Evolutionary conservation across 2,797 vertebrate genomes (phyloP).

Genomic region (Somateria mollissima): DNA sequence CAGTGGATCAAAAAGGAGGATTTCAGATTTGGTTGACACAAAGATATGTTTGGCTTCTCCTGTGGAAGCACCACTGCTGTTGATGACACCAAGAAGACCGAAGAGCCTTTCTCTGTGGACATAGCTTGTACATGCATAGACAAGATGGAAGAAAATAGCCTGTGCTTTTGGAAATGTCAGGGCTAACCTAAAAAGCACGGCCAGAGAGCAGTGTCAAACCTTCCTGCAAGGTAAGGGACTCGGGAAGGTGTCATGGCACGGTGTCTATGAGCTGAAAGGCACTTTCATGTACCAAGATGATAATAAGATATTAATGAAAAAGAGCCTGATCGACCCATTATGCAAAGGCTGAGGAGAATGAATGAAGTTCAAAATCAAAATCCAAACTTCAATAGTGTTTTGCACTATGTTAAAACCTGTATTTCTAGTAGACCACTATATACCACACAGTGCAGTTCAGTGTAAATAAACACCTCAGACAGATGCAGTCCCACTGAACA

Average conservation of each 20-base stretch:
- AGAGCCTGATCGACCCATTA: background rate
- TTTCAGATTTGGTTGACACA: background rate
- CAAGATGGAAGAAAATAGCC: background rate
- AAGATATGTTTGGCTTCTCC: background rate
- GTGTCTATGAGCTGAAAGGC: background rate
- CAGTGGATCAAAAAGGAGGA: background rate
- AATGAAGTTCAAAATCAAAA: background rate
- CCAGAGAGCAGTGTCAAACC: background rate
- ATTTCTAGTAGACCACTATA: background rate
- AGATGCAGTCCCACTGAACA: background rate
- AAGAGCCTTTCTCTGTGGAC: background rate
- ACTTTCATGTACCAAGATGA: background rate
- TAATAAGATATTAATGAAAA: background rate
- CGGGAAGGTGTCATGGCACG: background rate
- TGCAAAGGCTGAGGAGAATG: background rate
- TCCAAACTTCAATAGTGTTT: background rate
- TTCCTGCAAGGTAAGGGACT: background rate
- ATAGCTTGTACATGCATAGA: rapidly evolving
- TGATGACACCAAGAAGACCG: background rate
- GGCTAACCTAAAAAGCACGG: background rate
- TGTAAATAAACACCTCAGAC: background rate
- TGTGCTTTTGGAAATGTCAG: background rate
- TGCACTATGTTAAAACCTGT: background rate
- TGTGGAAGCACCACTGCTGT: background rate
- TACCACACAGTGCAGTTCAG: background rate